phyloP scores from a whole-genome alignment of 2,797 vertebrate genomes.

The Psittacula echo region DNA sequence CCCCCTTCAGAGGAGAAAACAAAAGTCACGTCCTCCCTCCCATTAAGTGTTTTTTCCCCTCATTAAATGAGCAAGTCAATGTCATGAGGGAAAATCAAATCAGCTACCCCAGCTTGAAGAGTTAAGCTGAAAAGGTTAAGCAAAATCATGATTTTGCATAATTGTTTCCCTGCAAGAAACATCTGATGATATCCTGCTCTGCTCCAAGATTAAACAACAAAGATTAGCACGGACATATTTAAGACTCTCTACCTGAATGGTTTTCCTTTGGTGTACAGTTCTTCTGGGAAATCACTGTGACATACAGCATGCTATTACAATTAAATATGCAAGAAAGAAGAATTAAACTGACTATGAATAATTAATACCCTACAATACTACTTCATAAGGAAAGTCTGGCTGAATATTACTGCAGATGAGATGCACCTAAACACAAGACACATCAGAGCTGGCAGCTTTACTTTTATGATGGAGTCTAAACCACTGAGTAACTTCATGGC shows the following conservation, averaged over 20 bases:
- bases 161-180: constrained; percentile 43
- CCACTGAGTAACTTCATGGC: not conserved
- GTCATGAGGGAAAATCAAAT: constrained; percentile 61
- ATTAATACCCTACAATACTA: constrained; percentile 57
- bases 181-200: constrained; percentile 40
- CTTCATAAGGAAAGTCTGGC: constrained; percentile 58
- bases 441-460: not conserved
- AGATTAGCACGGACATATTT: constrained; percentile 37
- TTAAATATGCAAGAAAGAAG: constrained; percentile 71
- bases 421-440: not conserved
- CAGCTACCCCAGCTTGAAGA: constrained; percentile 40
- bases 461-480: not conserved
- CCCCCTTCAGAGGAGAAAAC: constrained; percentile 46
- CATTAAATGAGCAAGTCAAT: constrained; percentile 57
- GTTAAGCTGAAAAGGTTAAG: constrained; percentile 39
- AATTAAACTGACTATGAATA: constrained; percentile 65
- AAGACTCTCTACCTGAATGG: constrained; percentile 57
- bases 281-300: constrained; percentile 71
- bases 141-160: constrained; percentile 22
- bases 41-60: constrained; percentile 34
- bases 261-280: constrained; percentile 54
- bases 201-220: constrained; percentile 55
- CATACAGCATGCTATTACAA: constrained; percentile 65
- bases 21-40: constrained; percentile 57
- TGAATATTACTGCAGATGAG: constrained; percentile 28